These are phyloP conservation scores for Tachysurus vachellii DNA, from an alignment of 2,113 vertebrate genomes.

Conservation along the genomic window DNA sequence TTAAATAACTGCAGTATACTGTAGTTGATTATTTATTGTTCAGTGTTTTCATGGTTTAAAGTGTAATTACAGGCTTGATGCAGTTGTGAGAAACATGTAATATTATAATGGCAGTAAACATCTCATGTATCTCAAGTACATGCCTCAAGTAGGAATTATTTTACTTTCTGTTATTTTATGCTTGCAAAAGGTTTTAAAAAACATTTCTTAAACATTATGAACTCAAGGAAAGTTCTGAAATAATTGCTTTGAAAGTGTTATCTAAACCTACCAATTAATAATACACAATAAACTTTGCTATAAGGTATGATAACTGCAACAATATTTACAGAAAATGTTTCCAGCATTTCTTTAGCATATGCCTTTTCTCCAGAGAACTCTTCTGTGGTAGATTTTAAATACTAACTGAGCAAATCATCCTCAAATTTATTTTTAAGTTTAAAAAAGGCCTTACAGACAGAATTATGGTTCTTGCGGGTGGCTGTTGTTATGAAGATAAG, in stretches of 20 bases:
- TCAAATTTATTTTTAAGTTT: neutral
- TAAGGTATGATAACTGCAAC: too few species aligned
- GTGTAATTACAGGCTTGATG: neutral
- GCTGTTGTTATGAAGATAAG: slow-evolving; percentile 25
- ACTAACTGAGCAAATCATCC: neutral
- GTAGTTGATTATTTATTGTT: neutral
- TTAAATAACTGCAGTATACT: neutral
- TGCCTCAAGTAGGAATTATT: neutral
- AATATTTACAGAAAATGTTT: neutral
- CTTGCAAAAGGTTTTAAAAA: neutral
- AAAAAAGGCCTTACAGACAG: neutral
- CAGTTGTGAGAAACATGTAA: neutral
- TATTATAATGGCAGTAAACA: neutral
- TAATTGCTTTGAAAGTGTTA: neutral
- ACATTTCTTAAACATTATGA: neutral
- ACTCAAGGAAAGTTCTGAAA: too few species aligned
- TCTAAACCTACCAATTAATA: neutral
- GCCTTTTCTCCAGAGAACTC: neutral
- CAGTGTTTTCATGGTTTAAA: neutral
- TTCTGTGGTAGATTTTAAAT: neutral
- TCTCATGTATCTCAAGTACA: neutral
- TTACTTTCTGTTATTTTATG: neutral
- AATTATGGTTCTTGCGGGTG: neutral
- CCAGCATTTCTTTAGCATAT: neutral
- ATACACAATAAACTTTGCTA: neutral